Evolutionary conservation across 2,113 vertebrate genomes (phyloP).

Genomic region (Pachyramphus minor): DNA sequence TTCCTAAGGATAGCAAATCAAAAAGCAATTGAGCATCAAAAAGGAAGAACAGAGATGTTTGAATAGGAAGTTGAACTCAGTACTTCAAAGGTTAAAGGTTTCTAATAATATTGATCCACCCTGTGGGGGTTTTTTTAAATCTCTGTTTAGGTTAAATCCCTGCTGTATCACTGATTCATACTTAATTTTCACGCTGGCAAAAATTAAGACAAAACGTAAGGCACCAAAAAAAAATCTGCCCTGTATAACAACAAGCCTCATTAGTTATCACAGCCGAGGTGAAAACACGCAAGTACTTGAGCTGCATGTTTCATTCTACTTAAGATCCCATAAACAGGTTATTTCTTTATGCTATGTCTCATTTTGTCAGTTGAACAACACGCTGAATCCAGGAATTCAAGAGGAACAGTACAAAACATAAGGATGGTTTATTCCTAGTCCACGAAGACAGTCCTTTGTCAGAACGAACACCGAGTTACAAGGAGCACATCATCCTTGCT

Average conservation of each 20-base stretch:
- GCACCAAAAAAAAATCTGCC: slow-evolving; percentile 78
- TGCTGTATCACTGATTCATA: slow-evolving; percentile 75
- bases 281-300: slow-evolving; percentile 43
- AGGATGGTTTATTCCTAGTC: slow-evolving; percentile 49
- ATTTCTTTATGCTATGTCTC: slow-evolving; percentile 39
- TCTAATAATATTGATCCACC: slow-evolving; percentile 74
- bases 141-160: slow-evolving; percentile 77
- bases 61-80: slow-evolving; percentile 76
- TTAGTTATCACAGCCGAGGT: slow-evolving; percentile 44
- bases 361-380: slow-evolving; percentile 58
- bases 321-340: slow-evolving; percentile 49
- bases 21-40: slow-evolving; percentile 77
- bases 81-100: slow-evolving; percentile 74
- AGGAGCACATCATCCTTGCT: slow-evolving; percentile 41
- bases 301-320: slow-evolving; percentile 17
- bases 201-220: slow-evolving; percentile 83
- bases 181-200: slow-evolving; percentile 80
- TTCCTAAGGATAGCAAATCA: slow-evolving; percentile 80
- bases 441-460: slow-evolving; percentile 51
- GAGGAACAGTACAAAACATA: not conserved
- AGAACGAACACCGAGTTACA: slow-evolving; percentile 47
- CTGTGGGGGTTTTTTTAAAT: slow-evolving; percentile 44
- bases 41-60: slow-evolving; percentile 73
- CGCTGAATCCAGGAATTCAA: slow-evolving; percentile 32
- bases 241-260: slow-evolving; percentile 61